Evolutionary conservation across 2,888 invertebrate genomes (phyloP).

Genomic region (Sturmia bella): DNA sequence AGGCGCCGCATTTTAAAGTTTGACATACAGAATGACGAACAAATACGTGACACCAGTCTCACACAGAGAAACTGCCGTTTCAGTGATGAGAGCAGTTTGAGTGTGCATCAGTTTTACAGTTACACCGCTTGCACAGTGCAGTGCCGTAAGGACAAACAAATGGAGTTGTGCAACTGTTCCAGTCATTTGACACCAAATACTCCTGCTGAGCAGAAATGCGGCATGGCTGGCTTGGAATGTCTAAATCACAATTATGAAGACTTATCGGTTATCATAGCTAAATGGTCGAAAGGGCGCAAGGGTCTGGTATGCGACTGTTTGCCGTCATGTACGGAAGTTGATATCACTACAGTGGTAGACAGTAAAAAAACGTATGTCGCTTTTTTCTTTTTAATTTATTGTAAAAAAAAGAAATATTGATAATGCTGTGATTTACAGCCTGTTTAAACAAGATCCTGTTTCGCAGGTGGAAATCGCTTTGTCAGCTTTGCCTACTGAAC

Average conservation of each 20-base stretch:
- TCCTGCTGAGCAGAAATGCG: conserved; percentile 83
- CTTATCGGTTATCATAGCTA: conserved; percentile 86
- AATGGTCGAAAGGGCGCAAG: conserved; percentile 84
- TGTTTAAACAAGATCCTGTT: conserved; percentile 75
- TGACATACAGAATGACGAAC: conserved; percentile 87
- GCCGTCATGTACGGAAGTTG: conserved; percentile 88
- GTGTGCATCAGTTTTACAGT: conserved; percentile 86
- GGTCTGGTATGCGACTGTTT: conserved; percentile 87
- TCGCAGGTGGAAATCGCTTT: conserved; percentile 85
- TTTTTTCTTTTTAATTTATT: background rate
- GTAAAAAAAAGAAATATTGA: background rate
- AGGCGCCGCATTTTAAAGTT: conserved; percentile 84
- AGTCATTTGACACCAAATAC: conserved; percentile 87
- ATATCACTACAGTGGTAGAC: conserved; percentile 85
- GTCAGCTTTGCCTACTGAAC: conserved; percentile 86
- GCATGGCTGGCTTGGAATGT: conserved; percentile 86
- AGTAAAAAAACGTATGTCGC: conserved; percentile 76
- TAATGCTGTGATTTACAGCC: conserved; percentile 68
- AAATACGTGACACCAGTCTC: conserved; percentile 84
- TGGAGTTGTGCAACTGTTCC: conserved; percentile 85
- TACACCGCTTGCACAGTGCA: conserved; percentile 88
- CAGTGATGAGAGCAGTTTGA: conserved; percentile 85
- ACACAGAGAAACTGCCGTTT: conserved; percentile 88
- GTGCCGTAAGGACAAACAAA: conserved; percentile 86
- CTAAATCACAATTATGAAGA: conserved; percentile 85